Conservation (phyloP, 2,797 vertebrate species). For the Sardinella longiceps region DNA sequence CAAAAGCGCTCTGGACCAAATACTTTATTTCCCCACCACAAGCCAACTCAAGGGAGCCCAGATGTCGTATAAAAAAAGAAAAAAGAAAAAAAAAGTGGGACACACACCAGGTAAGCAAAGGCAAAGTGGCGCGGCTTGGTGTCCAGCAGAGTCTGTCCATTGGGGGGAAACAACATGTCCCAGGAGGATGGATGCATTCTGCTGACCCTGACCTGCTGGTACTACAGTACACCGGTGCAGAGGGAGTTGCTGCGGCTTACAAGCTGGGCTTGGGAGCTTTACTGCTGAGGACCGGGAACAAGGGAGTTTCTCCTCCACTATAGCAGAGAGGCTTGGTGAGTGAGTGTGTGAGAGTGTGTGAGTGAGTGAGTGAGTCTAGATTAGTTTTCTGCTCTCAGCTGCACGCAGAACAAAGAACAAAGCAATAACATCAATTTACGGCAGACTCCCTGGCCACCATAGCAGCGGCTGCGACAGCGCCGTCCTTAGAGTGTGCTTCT, state of each 20-base stretch:
- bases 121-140: background rate
- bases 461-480: conserved; percentile 33
- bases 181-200: background rate
- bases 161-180: background rate
- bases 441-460: background rate
- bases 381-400: background rate
- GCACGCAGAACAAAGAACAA: background rate
- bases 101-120: background rate
- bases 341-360: background rate
- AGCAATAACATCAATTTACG: background rate
- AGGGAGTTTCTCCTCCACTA: background rate
- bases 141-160: background rate
- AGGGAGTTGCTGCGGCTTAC: background rate
- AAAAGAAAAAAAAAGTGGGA: conserved; percentile 16
- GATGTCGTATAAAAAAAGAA: too few species aligned
- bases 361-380: background rate
- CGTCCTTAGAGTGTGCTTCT: background rate
- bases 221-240: background rate
- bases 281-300: background rate
- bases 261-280: background rate
- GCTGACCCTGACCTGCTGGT: background rate
- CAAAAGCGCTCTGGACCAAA: background rate
- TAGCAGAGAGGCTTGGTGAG: background rate
- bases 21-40: background rate
- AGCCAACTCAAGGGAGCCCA: background rate